Evolutionary conservation across 2,113 vertebrate genomes (phyloP), one percentile per base, ranked within the genome.

Genomic region (Lipophrys pholis): DNA sequence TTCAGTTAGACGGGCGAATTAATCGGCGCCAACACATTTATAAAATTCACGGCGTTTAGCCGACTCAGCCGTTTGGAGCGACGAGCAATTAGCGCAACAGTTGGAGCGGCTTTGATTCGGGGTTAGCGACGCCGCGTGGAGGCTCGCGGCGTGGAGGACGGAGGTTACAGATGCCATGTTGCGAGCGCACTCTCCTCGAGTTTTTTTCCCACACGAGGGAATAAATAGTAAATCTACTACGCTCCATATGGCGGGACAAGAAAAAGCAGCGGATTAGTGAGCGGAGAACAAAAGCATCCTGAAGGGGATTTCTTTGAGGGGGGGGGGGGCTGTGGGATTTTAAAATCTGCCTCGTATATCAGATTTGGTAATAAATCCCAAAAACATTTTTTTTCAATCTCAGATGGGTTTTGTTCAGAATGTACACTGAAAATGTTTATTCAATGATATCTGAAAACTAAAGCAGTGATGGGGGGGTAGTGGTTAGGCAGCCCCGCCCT

Each of bases 21-120:
- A 71, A 12, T 46, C 30, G 30, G 39, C 67, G 12, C 55, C 0
- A 52, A 80, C 74, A 69, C 8, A 15, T 64, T 76, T 80, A 57
- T 14, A 66, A 66, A 63, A 70, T 75, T 75, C 59, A 61, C 17
- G 0, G 55, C 6, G 6, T 74, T 66, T 15, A 40, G 71, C 60
- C 43, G 67, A 80, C 72, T 85, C 63, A 7, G 73, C 77, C 50
- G 21, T 58, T 85, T 45, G 7, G 56, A 53, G 55, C 50, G 50
- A 5, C 8, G 9, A 11, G 61, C 73, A 84, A 82, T 88, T 84
- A 87, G 80, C 21, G 69, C 64, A 16, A 69, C 66, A 64, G 74
- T 0, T 40, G 43, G 48, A n/a, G 0, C 35, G 41, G 86, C 70
- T 82, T 57, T 61, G 70, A 84, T 82, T 68, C 16, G 10, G 56